Conservation (phyloP, 2,888 invertebrate genomes). For the Pycnomerus fuliginosus region DNA sequence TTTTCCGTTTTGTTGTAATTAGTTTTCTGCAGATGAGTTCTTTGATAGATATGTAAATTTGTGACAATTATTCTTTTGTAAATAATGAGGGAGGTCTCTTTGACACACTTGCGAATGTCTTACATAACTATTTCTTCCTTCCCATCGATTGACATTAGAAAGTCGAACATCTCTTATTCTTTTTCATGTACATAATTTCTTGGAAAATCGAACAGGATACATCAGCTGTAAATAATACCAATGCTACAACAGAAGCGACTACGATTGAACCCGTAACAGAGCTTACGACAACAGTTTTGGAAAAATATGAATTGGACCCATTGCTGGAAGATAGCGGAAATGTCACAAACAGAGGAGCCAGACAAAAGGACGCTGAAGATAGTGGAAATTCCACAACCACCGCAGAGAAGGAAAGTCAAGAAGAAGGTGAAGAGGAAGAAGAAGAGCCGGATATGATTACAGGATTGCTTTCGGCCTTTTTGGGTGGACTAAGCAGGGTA, state of each 20-base stretch:
- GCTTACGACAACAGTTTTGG: no score
- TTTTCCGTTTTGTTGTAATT: no score
- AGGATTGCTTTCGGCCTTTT: constrained; percentile 48
- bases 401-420: constrained; percentile 26
- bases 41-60: constrained; percentile 14
- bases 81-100: constrained; percentile 8
- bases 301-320: no score
- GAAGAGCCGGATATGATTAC: constrained; percentile 47
- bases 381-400: constrained; percentile 1
- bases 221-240: no score
- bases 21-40: constrained; percentile 4
- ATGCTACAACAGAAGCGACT: no score
- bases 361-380: constrained; percentile 1
- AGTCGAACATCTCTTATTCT: no score
- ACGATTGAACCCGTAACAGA: no score
- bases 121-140: constrained; percentile 7
- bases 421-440: constrained; percentile 37
- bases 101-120: constrained; percentile 8
- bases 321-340: background rate
- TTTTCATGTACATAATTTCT: no score
- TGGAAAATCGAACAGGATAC: no score
- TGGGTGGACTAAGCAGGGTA: constrained; percentile 50
- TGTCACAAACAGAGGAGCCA: background rate
- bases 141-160: no score
- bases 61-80: constrained; percentile 10